Percentiles rank a stretch among this genome's conserved stretches.
phyloP scores from a whole-genome alignment of 2,113 vertebrate genomes.

The Nyctibius bracteatus region DNA sequence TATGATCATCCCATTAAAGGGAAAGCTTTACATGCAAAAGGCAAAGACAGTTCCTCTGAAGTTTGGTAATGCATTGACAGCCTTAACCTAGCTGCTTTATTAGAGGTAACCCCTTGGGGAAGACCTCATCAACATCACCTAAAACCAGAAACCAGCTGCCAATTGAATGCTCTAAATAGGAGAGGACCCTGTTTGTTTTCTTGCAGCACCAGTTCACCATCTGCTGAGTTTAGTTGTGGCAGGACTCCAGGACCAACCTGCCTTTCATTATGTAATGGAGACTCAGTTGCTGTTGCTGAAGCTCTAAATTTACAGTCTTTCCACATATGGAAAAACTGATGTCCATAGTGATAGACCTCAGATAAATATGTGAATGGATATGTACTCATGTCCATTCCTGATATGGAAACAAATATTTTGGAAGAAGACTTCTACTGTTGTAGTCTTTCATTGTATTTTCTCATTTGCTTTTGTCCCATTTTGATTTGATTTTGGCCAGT shows the following conservation, averaged over 20 bases:
- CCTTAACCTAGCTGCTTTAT: background rate
- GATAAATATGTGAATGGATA: background rate
- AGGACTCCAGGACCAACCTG: background rate
- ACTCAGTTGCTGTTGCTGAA: background rate
- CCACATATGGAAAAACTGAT: background rate
- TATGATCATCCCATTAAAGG: background rate
- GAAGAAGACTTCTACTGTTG: background rate
- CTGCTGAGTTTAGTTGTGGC: background rate
- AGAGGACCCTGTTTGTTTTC: background rate
- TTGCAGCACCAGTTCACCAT: background rate
- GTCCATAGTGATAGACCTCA: fast-evolving
- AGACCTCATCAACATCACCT: background rate
- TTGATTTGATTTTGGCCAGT: background rate
- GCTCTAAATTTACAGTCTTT: background rate
- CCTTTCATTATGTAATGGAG: background rate
- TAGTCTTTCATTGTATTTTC: background rate
- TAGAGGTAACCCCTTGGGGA: background rate
- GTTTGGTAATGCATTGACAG: background rate
- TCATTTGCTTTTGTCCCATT: background rate
- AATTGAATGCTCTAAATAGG: background rate
- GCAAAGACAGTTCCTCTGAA: background rate
- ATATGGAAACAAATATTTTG: background rate
- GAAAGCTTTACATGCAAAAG: background rate
- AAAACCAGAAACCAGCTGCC: background rate
- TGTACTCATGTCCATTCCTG: background rate